Evolutionary conservation across 2,113 vertebrate species (phyloP), one percentile per base, ranked within the genome.

Genomic region (Phalacrocorax pelagicus): DNA sequence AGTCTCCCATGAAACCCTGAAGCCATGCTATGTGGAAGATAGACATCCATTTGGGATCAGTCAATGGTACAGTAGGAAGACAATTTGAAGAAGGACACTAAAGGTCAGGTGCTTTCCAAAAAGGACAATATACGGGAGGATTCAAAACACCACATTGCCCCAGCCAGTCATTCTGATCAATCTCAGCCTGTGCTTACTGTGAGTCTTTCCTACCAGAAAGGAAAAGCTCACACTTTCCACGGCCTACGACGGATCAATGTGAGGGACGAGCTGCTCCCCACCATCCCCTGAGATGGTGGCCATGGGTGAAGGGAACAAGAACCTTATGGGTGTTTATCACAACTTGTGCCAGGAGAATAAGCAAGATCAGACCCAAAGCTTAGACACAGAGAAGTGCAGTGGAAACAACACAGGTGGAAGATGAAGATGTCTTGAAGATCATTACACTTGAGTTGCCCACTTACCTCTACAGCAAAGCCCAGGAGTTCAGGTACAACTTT

Each of bases 151-250:
- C 32, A 65, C 7, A 88, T n/a, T 90, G 11, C 38, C 27, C 38
- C 30, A 72, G 29, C 3, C 12, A 40, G 24, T 32, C 26, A 29
- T 27, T 71, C 10, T 67, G 19, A 55, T 38, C 40, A 29, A 23
- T 29, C 78, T 82, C 61, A 86, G 42, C 34, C 57, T 90, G 71
- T 30, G 79, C 46, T n/a, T 62, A 9, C 46, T 74, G 38, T 19
- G 38, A 46, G 16, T 11, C 34, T 87, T 42, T 32, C 27, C n/a
- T 26, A 9, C 42, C 38, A 70, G 73, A 58, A 36, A 69, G 46
- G 47, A 67, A 12, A n/a, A 47, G 26, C 26, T 79, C 3, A 0
- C 6, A 6, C 22, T 47, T 0, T 8, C 67, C 18, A 6, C 11
- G 51, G 27, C 8, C 8, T 20, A 0, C 11, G 75, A 44, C 36